Percentiles rank a stretch among this genome's conserved stretches.
phyloP scores from a whole-genome alignment of 2,113 vertebrate species.

The Pollimyrus isidori region DNA sequence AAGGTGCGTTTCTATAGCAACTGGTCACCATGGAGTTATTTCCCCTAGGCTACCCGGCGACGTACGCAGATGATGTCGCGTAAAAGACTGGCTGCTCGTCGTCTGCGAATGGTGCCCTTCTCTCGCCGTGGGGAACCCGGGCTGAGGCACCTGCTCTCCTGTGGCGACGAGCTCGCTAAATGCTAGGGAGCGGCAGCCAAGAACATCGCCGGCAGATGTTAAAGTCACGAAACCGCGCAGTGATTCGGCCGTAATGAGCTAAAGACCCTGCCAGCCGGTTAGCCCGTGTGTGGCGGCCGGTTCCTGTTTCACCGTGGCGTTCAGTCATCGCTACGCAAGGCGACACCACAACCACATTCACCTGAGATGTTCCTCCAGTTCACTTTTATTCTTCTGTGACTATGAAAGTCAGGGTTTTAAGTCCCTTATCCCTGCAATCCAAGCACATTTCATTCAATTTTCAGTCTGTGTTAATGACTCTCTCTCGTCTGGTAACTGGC shows the following conservation, averaged over 20 bases:
- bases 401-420: not conserved
- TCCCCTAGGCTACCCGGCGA: slow-evolving; percentile 65
- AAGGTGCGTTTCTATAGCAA: slow-evolving; percentile 85
- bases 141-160: not conserved
- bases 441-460: not conserved
- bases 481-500: not conserved
- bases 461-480: not conserved
- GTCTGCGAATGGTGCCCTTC: slow-evolving; percentile 1
- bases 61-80: slow-evolving; percentile 64
- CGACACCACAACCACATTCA: not conserved
- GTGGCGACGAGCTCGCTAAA: not conserved
- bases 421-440: not conserved
- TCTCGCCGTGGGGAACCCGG: not conserved
- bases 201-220: slow-evolving; percentile 18
- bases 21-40: slow-evolving; percentile 76
- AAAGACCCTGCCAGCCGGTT: slow-evolving; percentile 3
- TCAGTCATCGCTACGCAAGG: not conserved
- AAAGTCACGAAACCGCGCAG: slow-evolving; percentile 26
- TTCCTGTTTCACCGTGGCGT: not conserved
- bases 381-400: not conserved
- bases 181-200: not conserved
- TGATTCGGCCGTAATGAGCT: slow-evolving; percentile 10
- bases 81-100: slow-evolving; percentile 20
- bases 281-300: slow-evolving; percentile 16
- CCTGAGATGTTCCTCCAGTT: not conserved